Evolutionary conservation across 2,888 invertebrate species (phyloP).

Genomic region (Epistrophe eligans): DNA sequence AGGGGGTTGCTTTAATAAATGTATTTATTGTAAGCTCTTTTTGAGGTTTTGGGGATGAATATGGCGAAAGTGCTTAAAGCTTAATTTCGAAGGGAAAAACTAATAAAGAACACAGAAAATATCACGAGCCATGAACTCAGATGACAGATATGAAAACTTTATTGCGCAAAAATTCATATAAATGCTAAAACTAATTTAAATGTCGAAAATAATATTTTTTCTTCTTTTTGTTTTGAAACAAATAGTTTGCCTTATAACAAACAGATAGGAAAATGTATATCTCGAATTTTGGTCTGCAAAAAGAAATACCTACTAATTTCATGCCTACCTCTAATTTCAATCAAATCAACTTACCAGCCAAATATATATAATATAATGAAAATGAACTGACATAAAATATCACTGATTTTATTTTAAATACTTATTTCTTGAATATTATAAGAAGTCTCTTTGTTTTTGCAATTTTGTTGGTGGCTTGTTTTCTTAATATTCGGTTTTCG

Average conservation of each 20-base stretch:
- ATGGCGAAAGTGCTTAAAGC: constrained; percentile 1
- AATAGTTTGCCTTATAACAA: no score
- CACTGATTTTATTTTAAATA: background rate
- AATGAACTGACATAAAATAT: background rate
- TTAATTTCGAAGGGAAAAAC: background rate
- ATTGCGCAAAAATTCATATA: background rate
- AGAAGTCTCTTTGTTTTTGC: background rate
- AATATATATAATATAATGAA: background rate
- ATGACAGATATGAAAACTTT: background rate
- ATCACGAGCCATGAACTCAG: background rate
- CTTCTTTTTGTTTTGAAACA: no score
- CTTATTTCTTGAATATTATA: background rate
- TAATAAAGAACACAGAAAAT: background rate
- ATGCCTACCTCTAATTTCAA: background rate
- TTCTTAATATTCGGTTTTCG: background rate
- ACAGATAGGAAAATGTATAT: background rate
- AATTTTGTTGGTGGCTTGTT: background rate
- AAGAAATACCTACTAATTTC: background rate
- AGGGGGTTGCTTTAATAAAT: background rate
- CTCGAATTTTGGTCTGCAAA: background rate
- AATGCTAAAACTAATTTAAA: background rate
- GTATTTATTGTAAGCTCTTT: constrained; percentile 4
- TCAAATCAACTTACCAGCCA: background rate
- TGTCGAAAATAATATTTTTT: no score
- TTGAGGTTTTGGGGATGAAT: background rate